Evolutionary conservation across 2,797 vertebrate genomes (phyloP).

Genomic region (Silurus lanzhouensis): DNA sequence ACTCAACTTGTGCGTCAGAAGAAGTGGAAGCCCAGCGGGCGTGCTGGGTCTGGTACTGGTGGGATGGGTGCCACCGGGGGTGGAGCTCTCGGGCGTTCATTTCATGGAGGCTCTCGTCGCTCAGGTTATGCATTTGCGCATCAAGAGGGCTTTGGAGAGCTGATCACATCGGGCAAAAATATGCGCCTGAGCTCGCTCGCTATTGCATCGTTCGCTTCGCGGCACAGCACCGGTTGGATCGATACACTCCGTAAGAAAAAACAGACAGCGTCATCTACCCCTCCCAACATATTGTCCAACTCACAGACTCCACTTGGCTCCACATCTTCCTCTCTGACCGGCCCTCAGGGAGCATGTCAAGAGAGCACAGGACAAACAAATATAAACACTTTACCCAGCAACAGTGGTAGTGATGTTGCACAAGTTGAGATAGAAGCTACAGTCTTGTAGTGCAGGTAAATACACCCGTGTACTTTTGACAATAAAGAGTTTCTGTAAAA

Average conservation of each 20-base stretch:
- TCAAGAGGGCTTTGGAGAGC: constrained; percentile 93
- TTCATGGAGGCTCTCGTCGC: constrained; percentile 76
- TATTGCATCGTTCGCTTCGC: constrained; percentile 79
- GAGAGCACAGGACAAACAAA: constrained; percentile 57
- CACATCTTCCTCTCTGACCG: constrained; percentile 63
- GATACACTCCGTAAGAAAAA: constrained; percentile 87
- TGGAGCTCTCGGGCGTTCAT: constrained; percentile 77
- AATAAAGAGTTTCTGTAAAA: background rate
- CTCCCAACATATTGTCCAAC: constrained; percentile 55
- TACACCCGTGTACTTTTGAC: background rate
- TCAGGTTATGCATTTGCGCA: constrained; percentile 94
- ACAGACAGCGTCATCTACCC: constrained; percentile 46
- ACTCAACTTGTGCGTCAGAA: constrained; percentile 86
- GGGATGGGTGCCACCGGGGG: constrained; percentile 64
- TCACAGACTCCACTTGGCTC: constrained; percentile 66
- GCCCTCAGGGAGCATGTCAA: constrained; percentile 59
- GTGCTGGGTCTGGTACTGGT: constrained; percentile 58
- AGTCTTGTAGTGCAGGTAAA: constrained; percentile 71
- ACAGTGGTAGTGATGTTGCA: constrained; percentile 7
- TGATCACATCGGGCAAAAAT: constrained; percentile 94
- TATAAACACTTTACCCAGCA: constrained; percentile 14
- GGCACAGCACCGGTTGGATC: constrained; percentile 86
- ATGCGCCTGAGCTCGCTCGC: constrained; percentile 90
- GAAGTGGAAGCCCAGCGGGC: constrained; percentile 81
- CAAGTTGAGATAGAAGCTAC: constrained; percentile 62